A percentile compares a stretch with the other conserved stretches of the same genome.
Conservation (phyloP, 2,888 invertebrate genomes). For the Spicauda simplicius region DNA sequence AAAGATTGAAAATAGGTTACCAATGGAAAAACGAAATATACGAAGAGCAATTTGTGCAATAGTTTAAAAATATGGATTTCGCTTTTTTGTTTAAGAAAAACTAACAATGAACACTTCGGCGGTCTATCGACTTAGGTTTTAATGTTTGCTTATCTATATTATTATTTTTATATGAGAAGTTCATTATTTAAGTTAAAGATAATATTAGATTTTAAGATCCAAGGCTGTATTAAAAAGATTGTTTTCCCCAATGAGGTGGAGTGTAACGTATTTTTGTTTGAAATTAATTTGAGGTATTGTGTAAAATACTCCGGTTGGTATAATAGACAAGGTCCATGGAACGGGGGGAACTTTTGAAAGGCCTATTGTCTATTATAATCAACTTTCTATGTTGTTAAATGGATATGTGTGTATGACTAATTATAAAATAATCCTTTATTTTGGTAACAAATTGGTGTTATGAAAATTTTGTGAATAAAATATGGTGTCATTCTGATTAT, state of each 20-base stretch:
- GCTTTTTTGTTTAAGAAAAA: constrained; percentile 16
- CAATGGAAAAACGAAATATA: constrained; percentile 22
- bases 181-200: constrained; percentile 79
- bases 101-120: constrained; percentile 66
- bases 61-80: constrained; percentile 32
- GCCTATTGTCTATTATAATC: constrained; percentile 62
- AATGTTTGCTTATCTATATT: constrained; percentile 58
- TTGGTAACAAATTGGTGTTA: constrained; percentile 84
- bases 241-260: constrained; percentile 58
- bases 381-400: constrained; percentile 72
- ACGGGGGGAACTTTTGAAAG: constrained; percentile 33
- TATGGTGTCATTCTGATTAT: constrained; percentile 78
- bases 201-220: constrained; percentile 80
- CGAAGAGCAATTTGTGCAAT: constrained; percentile 42
- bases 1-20: constrained; percentile 8
- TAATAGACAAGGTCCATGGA: constrained; percentile 61
- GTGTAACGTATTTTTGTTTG: constrained; percentile 57
- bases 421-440: constrained; percentile 80
- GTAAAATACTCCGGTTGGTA: constrained; percentile 71
- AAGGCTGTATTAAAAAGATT: constrained; percentile 82
- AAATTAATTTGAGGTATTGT: constrained; percentile 55
- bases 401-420: constrained; percentile 80
- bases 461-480: constrained; percentile 82
- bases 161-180: constrained; percentile 81
- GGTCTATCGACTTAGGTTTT: constrained; percentile 80